Evolutionary conservation across 2,113 vertebrate species (phyloP).

Genomic region (Hirundichthys speculiger): DNA sequence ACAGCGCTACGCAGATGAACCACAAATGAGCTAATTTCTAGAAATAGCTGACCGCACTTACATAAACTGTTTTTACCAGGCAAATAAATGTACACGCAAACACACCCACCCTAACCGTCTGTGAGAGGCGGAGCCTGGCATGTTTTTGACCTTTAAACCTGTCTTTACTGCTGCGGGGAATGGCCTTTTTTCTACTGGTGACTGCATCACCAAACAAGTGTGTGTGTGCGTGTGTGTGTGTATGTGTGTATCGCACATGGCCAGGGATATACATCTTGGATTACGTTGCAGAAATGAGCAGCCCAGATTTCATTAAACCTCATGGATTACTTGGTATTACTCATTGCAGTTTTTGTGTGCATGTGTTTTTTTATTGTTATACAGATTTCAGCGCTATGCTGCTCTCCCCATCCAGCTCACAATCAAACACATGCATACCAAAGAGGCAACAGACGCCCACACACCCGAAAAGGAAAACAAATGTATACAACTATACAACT

Average conservation of each 20-base stretch:
- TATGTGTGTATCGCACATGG: constrained; percentile 8
- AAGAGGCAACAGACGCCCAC: too few relatives aligned
- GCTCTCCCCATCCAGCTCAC: too few relatives aligned
- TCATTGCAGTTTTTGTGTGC: background rate
- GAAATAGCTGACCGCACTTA: background rate
- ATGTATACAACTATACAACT: too few relatives aligned
- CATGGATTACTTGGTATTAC: constrained; percentile 6
- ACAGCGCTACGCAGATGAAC: constrained; percentile 6
- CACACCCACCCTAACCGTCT: background rate
- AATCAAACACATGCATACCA: too few relatives aligned
- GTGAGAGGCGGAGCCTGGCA: background rate
- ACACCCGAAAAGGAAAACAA: too few relatives aligned
- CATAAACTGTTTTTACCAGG: background rate
- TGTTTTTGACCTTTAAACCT: constrained; percentile 36
- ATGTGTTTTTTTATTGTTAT: background rate
- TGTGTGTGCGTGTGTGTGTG: constrained; percentile 19
- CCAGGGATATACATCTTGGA: constrained; percentile 8
- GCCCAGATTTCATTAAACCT: background rate
- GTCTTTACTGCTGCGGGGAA: constrained; percentile 8
- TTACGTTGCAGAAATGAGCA: constrained; percentile 24
- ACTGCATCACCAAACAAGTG: constrained; percentile 17
- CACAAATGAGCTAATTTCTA: background rate
- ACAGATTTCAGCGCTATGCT: constrained; percentile 11
- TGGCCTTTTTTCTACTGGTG: constrained; percentile 33
- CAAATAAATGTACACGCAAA: background rate